A percentile compares a stretch with the other conserved stretches of the same genome.
Evolutionary conservation across 2,888 invertebrate species (phyloP).

Genomic region (Ernsta delagoae): DNA sequence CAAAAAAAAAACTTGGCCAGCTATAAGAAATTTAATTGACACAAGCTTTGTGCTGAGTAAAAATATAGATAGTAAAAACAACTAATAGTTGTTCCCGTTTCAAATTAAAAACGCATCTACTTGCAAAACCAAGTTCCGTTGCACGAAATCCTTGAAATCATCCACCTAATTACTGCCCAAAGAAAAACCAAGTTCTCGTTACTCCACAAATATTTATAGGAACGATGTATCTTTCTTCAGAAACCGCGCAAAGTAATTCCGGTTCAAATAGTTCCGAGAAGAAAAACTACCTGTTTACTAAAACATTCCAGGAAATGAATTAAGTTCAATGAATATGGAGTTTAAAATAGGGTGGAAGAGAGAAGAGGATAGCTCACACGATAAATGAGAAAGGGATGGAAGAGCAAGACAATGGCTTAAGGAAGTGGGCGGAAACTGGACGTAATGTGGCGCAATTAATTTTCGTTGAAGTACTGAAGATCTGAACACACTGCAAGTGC

Average conservation of each 20-base stretch:
- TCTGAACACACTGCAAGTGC: not conserved
- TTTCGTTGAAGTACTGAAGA: conserved; percentile 5
- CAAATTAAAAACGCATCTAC: conserved; percentile 22
- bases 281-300: conserved; percentile 47
- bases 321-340: conserved; percentile 49
- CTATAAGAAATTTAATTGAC: too few relatives aligned
- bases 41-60: too few relatives aligned
- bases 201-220: conserved; percentile 34
- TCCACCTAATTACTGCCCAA: conserved; percentile 26
- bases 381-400: conserved; percentile 40
- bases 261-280: conserved; percentile 42
- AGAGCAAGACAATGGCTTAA: conserved; percentile 47
- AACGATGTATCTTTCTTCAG: conserved; percentile 35
- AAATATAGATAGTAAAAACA: not conserved
- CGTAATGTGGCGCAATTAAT: conserved; percentile 52
- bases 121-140: conserved; percentile 20
- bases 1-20: too few relatives aligned
- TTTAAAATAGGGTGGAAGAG: conserved; percentile 46
- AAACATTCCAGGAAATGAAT: conserved; percentile 48
- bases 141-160: conserved; percentile 18
- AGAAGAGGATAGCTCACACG: conserved; percentile 39
- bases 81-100: conserved; percentile 38
- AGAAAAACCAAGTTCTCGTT: conserved; percentile 28
- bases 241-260: conserved; percentile 36
- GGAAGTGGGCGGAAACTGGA: conserved; percentile 53